These are phyloP conservation scores for Dyspetes luteomarginatus DNA, from an alignment of 2,888 invertebrate species.

Conservation along the genomic window DNA sequence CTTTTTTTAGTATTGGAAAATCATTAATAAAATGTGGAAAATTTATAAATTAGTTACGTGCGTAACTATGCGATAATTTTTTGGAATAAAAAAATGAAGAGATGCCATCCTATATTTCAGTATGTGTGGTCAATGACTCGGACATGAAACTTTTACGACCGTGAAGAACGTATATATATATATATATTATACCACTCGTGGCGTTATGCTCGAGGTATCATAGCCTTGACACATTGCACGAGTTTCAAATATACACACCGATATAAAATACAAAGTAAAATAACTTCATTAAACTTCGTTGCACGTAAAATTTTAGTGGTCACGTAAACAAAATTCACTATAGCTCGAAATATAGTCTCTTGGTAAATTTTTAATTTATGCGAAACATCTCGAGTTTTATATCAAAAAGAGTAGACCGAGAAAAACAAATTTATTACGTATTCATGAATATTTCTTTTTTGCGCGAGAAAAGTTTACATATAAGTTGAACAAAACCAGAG, in stretches of 20 bases:
- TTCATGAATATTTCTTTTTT: not conserved
- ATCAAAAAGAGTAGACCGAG: not conserved
- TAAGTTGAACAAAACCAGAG: too few species aligned
- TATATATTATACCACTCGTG: not conserved
- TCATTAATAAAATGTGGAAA: too few species aligned
- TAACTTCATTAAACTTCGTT: constrained; percentile 4
- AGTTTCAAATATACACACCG: constrained; percentile 37
- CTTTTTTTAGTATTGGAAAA: too few species aligned
- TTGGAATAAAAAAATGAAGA: not conserved
- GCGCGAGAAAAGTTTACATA: too few species aligned
- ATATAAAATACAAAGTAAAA: constrained; percentile 25
- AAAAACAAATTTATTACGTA: not conserved
- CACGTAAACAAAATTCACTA: not conserved
- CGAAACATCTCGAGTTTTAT: not conserved
- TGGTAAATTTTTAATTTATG: not conserved
- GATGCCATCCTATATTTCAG: not conserved
- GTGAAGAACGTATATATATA: not conserved
- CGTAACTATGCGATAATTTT: not conserved
- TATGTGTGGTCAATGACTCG: constrained; percentile 11
- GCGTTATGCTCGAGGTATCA: constrained; percentile 52
- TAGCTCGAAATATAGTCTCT: not conserved
- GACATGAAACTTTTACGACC: not conserved
- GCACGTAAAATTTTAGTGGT: constrained; percentile 24
- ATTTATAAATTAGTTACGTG: too few species aligned
- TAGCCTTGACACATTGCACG: constrained; percentile 61